These are phyloP conservation scores for Bombus confusus DNA, from an alignment of 1,140 invertebrate species.

Conservation along the genomic window DNA sequence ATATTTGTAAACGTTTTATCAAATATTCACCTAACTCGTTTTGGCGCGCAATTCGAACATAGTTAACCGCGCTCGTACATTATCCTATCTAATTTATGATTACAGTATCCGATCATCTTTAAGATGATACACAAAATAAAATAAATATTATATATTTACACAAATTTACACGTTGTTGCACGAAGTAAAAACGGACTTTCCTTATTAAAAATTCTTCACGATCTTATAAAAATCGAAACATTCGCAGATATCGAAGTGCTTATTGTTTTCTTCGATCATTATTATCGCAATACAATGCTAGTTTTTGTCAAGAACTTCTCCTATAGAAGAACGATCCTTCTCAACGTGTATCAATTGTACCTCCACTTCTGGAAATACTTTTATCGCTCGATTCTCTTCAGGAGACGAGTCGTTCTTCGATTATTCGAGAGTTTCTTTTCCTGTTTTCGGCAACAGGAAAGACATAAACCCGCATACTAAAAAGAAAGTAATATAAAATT, in stretches of 20 bases:
- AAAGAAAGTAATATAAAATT: constrained; percentile 27
- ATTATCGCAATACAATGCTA: too few species aligned
- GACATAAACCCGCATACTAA: constrained; percentile 86
- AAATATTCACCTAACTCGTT: background rate
- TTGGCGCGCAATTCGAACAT: background rate
- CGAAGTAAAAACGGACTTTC: background rate
- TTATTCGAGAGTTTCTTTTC: constrained; percentile 86
- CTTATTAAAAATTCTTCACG: background rate
- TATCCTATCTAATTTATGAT: background rate
- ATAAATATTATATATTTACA: constrained; percentile 46
- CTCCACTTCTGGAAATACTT: background rate
- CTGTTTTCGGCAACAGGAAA: constrained; percentile 86
- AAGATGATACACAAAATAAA: background rate
- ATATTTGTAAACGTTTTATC: background rate
- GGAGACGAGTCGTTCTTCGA: background rate
- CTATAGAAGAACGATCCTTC: background rate
- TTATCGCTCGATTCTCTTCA: background rate
- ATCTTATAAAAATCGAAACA: background rate
- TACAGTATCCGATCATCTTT: background rate
- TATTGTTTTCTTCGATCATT: background rate
- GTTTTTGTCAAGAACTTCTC: background rate
- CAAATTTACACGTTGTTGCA: constrained; percentile 18
- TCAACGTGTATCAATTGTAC: background rate
- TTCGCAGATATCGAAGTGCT: background rate
- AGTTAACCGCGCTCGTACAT: background rate